Base-by-base conservation (phyloP, 2,888 invertebrate genomes). In the Melanchra persicariae region DNA sequence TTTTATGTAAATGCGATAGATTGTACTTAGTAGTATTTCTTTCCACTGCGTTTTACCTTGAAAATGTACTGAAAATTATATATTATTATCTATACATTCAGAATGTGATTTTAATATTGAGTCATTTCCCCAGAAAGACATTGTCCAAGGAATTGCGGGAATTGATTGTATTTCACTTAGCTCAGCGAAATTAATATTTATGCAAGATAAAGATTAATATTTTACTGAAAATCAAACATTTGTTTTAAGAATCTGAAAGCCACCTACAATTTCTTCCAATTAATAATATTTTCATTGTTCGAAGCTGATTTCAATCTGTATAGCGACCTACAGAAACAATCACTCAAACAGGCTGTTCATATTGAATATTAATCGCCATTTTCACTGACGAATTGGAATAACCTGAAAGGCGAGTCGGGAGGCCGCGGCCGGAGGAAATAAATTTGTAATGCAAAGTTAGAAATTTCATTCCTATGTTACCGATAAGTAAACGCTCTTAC, bases 361-460 rank as follows among this genome's bases (percentile, higher is more conserved):
- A 95, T 95, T 95, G 95, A 95, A 95, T 95, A 95, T 95, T 96
- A 95, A 96, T 95, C 93, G 91, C 91, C 88, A 92, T 94, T 95
- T 94, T 93, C 94, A 94, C 93, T 92, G 91, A 93, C 93, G 94
- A 94, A 93, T 92, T 89, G 90, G 88, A 93, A 95, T 95, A 94
- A 95, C 93, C 92, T 91, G 91, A 93, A 94, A 93, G 90, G 92
- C 89, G 90, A 92, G 86, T 87, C 90, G 87, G 87, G 86, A 89
- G 89, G 91, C 89, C 90, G 88, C 87, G 89, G 91, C 88, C 87
- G 88, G 88, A 91, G 93, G 91, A 94, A 95, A 94, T 94, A 94
- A 94, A 95, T 95, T 95, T 95, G 95, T 95, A 95, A 95, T 95
- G 93, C 95, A 94, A 96, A 96, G 94, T 95, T 92, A 93, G 93